Percentiles rank a stretch among this genome's conserved stretches.
These are phyloP conservation scores for Zapus hudsonius DNA, from an alignment of 2,113 vertebrate genomes.

Conservation along the genomic window DNA sequence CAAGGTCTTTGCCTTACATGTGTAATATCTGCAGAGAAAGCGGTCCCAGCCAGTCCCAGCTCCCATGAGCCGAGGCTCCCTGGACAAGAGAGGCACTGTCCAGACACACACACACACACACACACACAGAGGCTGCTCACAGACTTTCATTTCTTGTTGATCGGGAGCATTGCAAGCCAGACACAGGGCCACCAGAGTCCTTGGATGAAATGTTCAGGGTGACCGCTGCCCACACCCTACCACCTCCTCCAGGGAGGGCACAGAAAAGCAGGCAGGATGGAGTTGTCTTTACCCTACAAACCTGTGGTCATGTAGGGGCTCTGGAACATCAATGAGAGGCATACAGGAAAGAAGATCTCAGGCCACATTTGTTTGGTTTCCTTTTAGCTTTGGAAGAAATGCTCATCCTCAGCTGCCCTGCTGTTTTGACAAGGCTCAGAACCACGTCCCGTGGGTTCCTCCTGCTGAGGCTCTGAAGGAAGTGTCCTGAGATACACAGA, in stretches of 20 bases:
- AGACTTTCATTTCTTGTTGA: background rate
- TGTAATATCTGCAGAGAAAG: background rate
- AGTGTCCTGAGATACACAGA: background rate
- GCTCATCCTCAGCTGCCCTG: background rate
- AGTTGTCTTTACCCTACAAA: no score
- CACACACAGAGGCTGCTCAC: background rate
- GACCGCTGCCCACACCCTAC: background rate
- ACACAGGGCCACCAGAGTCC: background rate
- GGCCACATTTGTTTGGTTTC: background rate
- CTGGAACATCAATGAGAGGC: background rate
- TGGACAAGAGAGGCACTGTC: background rate
- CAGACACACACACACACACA: background rate
- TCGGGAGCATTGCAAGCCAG: background rate
- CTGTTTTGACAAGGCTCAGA: background rate
- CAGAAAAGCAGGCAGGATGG: background rate
- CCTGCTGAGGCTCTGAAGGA: background rate
- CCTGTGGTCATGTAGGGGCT: background rate
- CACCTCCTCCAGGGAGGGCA: background rate
- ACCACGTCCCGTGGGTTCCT: background rate
- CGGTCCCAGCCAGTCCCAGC: background rate
- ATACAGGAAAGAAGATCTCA: background rate
- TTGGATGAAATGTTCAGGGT: background rate
- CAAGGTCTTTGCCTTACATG: background rate
- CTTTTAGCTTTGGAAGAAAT: background rate
- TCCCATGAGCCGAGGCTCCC: background rate